phyloP scores from a whole-genome alignment of 2,113 vertebrate species.

The Sclerurus mexicanus region DNA sequence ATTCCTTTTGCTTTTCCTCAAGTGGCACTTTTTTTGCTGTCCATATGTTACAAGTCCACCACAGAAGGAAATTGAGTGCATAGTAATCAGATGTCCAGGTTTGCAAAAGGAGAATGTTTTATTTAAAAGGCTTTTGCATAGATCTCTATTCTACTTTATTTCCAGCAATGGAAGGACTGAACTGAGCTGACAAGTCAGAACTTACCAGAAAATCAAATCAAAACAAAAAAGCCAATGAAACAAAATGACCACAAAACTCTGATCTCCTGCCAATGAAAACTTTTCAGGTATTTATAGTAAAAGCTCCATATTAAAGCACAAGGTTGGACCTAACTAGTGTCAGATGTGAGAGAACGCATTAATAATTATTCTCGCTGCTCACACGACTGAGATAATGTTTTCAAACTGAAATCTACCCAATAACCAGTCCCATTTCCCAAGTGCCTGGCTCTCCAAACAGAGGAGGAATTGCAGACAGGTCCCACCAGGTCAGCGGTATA shows the following conservation, averaged over 20 bases:
- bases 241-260: neutral
- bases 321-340: neutral
- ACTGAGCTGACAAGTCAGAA: conserved; percentile 6
- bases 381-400: neutral
- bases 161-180: neutral
- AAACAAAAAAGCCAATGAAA: neutral
- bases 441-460: neutral
- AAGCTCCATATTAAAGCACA: neutral
- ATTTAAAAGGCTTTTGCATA: neutral
- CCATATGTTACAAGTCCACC: neutral
- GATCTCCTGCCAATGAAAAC: neutral
- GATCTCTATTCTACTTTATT: neutral
- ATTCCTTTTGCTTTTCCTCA: neutral
- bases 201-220: neutral
- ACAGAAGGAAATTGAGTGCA: neutral
- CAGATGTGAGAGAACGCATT: neutral
- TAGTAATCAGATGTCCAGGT: neutral
- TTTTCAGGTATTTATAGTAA: neutral
- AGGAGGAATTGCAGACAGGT: neutral
- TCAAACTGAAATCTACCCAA: neutral
- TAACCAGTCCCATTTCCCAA: neutral
- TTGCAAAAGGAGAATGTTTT: neutral
- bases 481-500: neutral
- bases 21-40: neutral
- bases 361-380: neutral